A percentile compares a stretch with the other conserved stretches of the same genome.
phyloP scores from a whole-genome alignment of 35 echinoderm and acorn worm species.

The Holothuria glaberrima region DNA sequence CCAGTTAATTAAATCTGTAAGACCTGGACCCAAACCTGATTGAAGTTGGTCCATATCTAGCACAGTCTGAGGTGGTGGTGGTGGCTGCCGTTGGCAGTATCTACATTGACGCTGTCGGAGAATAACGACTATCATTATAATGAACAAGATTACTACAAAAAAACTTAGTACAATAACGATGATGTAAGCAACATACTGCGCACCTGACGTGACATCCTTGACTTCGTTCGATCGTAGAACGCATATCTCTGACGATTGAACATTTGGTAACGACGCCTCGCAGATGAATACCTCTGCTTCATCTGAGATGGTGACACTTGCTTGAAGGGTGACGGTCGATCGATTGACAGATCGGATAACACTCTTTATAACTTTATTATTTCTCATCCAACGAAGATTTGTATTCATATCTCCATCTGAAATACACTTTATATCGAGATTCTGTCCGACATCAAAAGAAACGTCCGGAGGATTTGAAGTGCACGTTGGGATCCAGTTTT shows the following conservation, averaged over 20 bases:
- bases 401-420: slow-evolving; percentile 28
- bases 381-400: slow-evolving; percentile 54
- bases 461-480: not conserved
- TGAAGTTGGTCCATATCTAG: slow-evolving; percentile 45
- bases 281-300: slow-evolving; percentile 47
- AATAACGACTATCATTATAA: slow-evolving; percentile 45
- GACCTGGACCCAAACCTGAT: not conserved
- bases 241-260: slow-evolving; percentile 31
- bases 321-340: slow-evolving; percentile 10
- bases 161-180: slow-evolving; percentile 40
- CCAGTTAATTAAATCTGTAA: not conserved
- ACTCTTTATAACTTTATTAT: slow-evolving; percentile 31
- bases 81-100: slow-evolving; percentile 17
- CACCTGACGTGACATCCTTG: not conserved
- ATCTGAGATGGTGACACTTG: slow-evolving; percentile 16
- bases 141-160: slow-evolving; percentile 33
- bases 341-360: not conserved
- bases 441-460: not conserved
- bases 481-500: slow-evolving; percentile 12
- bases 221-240: slow-evolving; percentile 28
- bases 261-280: slow-evolving; percentile 23
- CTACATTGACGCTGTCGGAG: slow-evolving; percentile 29
- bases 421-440: slow-evolving; percentile 5
- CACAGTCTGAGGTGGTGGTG: slow-evolving; percentile 40
- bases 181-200: slow-evolving; percentile 22